Evolutionary conservation across 2,797 vertebrate genomes (phyloP).

Genomic region (Gephyroberyx darwinii): DNA sequence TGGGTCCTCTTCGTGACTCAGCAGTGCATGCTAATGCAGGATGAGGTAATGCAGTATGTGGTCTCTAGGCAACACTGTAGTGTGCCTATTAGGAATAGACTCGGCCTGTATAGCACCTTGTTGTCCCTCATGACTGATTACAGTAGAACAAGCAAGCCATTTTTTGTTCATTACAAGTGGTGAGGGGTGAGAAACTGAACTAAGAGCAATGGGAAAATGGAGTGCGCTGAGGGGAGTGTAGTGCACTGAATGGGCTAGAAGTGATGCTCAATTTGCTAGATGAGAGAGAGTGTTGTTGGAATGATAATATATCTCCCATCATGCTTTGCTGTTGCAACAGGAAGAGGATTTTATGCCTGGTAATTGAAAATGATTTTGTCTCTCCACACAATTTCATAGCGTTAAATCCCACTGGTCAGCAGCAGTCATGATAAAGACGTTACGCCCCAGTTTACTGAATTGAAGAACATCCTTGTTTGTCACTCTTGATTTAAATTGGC

Average conservation of each 20-base stretch:
- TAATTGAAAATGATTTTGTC: conserved; percentile 14
- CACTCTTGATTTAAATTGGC: conserved; percentile 20
- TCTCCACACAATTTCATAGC: conserved; percentile 3
- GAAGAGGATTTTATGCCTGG: conserved; percentile 8
- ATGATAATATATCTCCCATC: not conserved
- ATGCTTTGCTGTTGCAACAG: conserved; percentile 11
- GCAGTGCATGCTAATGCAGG: conserved; percentile 69
- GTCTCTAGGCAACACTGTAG: conserved; percentile 68
- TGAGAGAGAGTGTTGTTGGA: not conserved
- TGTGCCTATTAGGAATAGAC: conserved; percentile 44
- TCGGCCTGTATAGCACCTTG: conserved; percentile 18
- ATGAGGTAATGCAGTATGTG: conserved; percentile 61
- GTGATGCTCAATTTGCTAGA: conserved; percentile 5
- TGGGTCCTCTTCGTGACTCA: conserved; percentile 67
- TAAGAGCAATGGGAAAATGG: conserved; percentile 8
- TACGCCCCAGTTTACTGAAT: conserved; percentile 5
- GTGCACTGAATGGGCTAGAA: conserved; percentile 5
- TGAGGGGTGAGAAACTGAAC: conserved; percentile 13
- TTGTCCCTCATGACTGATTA: conserved; percentile 33
- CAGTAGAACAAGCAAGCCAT: conserved; percentile 12
- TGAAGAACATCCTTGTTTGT: not conserved
- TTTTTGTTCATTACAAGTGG: conserved; percentile 20
- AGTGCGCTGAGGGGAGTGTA: not conserved
- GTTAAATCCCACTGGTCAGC: conserved; percentile 9
- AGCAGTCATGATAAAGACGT: not conserved